Percentiles rank a stretch among this genome's conserved stretches.
Conservation (phyloP, 2,113 vertebrate genomes). For the Solenodon paradoxus region DNA sequence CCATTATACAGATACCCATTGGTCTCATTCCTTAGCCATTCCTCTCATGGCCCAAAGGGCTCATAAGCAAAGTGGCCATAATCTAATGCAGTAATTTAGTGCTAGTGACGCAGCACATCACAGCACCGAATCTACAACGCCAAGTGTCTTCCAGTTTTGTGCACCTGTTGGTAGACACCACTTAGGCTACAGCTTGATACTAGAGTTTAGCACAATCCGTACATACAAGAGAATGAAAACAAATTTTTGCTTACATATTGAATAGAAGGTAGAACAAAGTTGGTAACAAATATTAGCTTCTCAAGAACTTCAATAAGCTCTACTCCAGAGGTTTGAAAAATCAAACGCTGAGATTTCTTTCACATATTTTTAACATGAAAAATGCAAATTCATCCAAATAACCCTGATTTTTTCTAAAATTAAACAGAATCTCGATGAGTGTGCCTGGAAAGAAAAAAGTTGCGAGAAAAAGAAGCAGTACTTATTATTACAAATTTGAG, state of each 20-base stretch:
- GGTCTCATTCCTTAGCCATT: not conserved
- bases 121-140: not conserved
- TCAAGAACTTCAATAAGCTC: not conserved
- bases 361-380: not conserved
- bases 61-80: not conserved
- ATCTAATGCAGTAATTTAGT: not conserved
- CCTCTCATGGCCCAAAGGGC: not conserved
- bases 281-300: not conserved
- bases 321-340: not conserved
- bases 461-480: not conserved
- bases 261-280: not conserved
- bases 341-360: not conserved
- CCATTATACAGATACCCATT: not conserved
- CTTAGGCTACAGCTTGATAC: not conserved
- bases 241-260: not conserved
- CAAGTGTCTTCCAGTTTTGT: not conserved
- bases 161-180: not conserved
- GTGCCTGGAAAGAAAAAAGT: not conserved
- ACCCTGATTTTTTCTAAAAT: not conserved
- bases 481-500: not conserved
- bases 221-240: not conserved
- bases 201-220: not conserved
- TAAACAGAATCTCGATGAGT: not conserved
- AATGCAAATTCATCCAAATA: not conserved
- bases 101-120: not conserved